Percentiles rank a stretch among this genome's conserved stretches.
phyloP scores from a whole-genome alignment of 2,797 vertebrate genomes.

The Etheostoma nigrum region DNA sequence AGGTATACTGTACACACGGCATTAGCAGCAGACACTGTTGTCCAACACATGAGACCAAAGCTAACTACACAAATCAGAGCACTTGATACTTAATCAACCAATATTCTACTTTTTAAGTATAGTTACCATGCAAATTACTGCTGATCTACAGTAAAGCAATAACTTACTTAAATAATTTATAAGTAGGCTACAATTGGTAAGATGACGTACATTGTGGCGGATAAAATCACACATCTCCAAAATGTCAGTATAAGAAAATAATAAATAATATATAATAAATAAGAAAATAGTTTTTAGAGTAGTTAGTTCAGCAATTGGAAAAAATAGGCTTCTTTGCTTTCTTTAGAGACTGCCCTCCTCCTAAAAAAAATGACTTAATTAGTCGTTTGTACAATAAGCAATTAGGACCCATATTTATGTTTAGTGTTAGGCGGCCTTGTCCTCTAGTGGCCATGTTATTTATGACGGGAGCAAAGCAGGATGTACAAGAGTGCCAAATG shows the following conservation, averaged over 20 bases:
- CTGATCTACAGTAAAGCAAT: background rate
- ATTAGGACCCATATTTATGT: no score
- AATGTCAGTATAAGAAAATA: background rate
- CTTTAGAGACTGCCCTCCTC: no score
- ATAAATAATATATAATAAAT: no score
- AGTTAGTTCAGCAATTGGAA: constrained; percentile 7
- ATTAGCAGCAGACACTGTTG: constrained; percentile 13
- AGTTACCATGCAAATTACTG: constrained; percentile 28
- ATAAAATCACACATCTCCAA: constrained; percentile 24
- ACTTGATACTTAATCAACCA: constrained; percentile 2
- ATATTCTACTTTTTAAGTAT: background rate
- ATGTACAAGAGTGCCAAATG: no score
- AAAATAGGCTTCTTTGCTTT: background rate
- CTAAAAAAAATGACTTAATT: no score
- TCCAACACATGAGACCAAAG: constrained; percentile 9
- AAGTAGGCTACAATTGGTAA: background rate
- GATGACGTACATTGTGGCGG: background rate
- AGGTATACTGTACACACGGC: constrained; percentile 23
- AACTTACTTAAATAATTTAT: constrained; percentile 6
- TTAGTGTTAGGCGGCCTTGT: no score
- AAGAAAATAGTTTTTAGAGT: background rate
- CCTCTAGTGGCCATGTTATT: no score
- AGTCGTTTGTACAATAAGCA: no score
- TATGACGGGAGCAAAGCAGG: no score
- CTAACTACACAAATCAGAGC: background rate